A percentile compares a stretch with the other conserved stretches of the same genome.
Conservation (phyloP, 2,113 vertebrate genomes). For the Cynopterus brachyotis region DNA sequence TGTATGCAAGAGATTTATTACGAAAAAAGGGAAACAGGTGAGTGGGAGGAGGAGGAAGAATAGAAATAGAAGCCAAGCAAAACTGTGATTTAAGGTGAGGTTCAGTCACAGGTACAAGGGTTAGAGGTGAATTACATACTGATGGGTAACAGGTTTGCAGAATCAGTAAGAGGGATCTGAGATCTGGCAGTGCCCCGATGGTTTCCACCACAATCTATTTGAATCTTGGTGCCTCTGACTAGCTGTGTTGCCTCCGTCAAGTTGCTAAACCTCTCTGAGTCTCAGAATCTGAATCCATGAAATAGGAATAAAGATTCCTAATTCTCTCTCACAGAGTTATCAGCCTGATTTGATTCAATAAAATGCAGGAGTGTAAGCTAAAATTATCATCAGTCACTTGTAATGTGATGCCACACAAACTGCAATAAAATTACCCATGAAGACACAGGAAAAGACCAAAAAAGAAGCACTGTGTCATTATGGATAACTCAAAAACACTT, state of each 20-base stretch:
- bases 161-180: not conserved
- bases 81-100: not conserved
- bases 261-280: not conserved
- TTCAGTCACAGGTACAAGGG: no score
- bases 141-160: fast-evolving
- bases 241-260: not conserved
- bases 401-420: not conserved
- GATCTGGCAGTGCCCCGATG: not conserved
- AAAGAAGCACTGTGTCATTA: not conserved
- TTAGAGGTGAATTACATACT: not conserved
- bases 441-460: not conserved
- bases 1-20: not conserved
- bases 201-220: not conserved
- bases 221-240: not conserved
- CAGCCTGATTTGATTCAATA: not conserved
- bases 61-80: no score
- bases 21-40: not conserved
- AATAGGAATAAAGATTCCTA: not conserved
- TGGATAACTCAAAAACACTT: not conserved
- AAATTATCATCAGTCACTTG: not conserved
- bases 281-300: not conserved
- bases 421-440: not conserved
- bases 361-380: not conserved
- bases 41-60: not conserved
- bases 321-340: not conserved